Evolutionary conservation across 2,888 invertebrate genomes (phyloP).

Genomic region (Caprella mutica): DNA sequence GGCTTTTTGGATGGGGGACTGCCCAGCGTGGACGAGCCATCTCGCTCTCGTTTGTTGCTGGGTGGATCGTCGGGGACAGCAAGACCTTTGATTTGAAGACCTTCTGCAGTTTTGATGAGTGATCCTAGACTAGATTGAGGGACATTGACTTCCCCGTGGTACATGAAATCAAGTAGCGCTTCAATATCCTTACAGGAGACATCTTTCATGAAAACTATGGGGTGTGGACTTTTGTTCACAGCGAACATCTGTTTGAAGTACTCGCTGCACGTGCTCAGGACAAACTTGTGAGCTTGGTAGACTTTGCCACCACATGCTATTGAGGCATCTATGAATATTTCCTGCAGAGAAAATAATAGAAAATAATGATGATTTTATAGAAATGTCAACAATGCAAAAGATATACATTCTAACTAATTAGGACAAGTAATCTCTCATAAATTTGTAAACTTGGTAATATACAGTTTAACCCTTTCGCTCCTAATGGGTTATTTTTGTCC

Average conservation of each 20-base stretch:
- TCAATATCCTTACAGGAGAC: slow-evolving; percentile 33
- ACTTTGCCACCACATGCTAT: slow-evolving; percentile 33
- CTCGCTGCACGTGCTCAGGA: slow-evolving; percentile 34
- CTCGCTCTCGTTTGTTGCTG: slow-evolving; percentile 20
- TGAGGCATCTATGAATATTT: slow-evolving; percentile 34
- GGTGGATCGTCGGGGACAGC: slow-evolving; percentile 34
- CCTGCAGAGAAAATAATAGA: slow-evolving; percentile 14
- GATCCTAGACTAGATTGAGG: slow-evolving; percentile 35
- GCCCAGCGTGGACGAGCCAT: slow-evolving; percentile 16
- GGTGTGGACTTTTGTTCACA: slow-evolving; percentile 30
- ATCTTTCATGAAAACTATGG: slow-evolving; percentile 34
- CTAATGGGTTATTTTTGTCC: no score
- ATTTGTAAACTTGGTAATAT: no score
- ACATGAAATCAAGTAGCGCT: slow-evolving; percentile 34
- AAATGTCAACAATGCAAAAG: no score
- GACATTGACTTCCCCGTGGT: slow-evolving; percentile 35
- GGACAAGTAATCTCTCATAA: no score
- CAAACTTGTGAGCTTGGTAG: slow-evolving; percentile 34
- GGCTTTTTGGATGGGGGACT: slow-evolving; percentile 31
- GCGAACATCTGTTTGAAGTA: slow-evolving; percentile 34
- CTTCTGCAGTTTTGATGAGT: slow-evolving; percentile 33
- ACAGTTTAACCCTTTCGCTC: no score
- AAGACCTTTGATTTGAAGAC: slow-evolving; percentile 33
- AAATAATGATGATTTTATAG: no score
- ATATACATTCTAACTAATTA: no score